Evolutionary conservation across 2,888 invertebrate species (phyloP).

Genomic region (Papilio protenor): DNA sequence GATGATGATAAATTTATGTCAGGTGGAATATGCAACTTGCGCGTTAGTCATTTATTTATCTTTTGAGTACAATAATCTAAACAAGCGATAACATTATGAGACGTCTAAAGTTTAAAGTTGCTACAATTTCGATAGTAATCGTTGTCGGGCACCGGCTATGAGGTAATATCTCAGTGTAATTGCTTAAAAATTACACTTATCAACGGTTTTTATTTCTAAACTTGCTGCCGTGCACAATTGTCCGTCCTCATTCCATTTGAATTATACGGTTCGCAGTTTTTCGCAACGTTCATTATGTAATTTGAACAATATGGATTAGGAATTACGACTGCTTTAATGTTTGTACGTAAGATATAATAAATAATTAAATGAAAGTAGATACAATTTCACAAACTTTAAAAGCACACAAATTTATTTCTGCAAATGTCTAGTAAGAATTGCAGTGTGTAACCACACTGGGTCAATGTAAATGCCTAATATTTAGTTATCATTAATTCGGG

Average conservation of each 20-base stretch:
- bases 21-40: background rate
- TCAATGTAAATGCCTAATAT: background rate
- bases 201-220: conserved; percentile 33
- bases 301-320: conserved; percentile 11
- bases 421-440: no score
- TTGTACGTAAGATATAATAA: background rate
- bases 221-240: conserved; percentile 27
- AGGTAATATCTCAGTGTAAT: conserved; percentile 49
- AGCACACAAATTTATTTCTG: no score
- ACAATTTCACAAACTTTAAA: background rate
- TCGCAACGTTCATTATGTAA: conserved; percentile 34
- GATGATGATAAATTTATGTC: background rate
- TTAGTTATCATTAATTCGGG: background rate
- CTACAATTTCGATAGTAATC: conserved; percentile 34
- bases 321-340: background rate
- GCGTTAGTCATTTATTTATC: background rate
- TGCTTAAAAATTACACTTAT: conserved; percentile 45
- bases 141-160: conserved; percentile 46
- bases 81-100: conserved; percentile 6
- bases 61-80: conserved; percentile 8
- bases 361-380: background rate
- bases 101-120: conserved; percentile 20
- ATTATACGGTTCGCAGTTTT: conserved; percentile 34
- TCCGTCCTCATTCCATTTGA: conserved; percentile 32
- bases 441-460: no score